Base-by-base conservation (phyloP, 2,113 vertebrate genomes). In the Manacus vitellinus region DNA sequence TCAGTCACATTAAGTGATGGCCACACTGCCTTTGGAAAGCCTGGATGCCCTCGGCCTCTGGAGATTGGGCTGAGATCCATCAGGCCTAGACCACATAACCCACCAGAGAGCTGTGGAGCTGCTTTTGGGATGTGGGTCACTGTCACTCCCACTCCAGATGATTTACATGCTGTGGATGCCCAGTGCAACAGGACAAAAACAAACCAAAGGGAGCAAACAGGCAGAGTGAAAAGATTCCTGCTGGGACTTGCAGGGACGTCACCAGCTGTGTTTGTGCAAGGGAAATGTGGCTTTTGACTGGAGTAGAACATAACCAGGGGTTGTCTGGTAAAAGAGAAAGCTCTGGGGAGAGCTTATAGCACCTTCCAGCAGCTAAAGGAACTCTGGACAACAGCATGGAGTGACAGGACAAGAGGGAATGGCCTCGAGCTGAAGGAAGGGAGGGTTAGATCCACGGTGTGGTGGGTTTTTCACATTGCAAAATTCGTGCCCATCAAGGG, bases 1-100 rank as follows among this genome's bases (percentile, higher is more conserved):
- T n/a, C 95, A 89, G 35, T 16, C 58, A 23, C 78, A 5, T 63
- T 76, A 66, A 63, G 14, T 3, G 46, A 24, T 12, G 61, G 62
- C 63, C 5, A 2, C 5, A 1, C 22, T 54, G 77, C 78, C 59
- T 54, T 10, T 28, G 67, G 56, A 78, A 78, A 92, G 77, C 73
- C 82, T 65, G 77, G 52, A 47, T 66, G 72, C 39, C 84, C 92
- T 70, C 28, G 59, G 43, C n/a, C 74, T 41, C 66, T 31, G 80
- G 61, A 49, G 47, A 19, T 35, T 22, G 79, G 71, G 79, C 93
- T 89, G 66, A 54, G 80, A 33, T 82, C 88, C 80, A 89, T 24
- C 56, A 47, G 44, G 6, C n/a, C 74, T 14, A 12, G 52, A 31
- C 59, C 78, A 49, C 52, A 58, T 8, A 80, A 90, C 54, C 87